Conservation (phyloP, 2,888 invertebrate species). For the Caenorhabditis becei region DNA sequence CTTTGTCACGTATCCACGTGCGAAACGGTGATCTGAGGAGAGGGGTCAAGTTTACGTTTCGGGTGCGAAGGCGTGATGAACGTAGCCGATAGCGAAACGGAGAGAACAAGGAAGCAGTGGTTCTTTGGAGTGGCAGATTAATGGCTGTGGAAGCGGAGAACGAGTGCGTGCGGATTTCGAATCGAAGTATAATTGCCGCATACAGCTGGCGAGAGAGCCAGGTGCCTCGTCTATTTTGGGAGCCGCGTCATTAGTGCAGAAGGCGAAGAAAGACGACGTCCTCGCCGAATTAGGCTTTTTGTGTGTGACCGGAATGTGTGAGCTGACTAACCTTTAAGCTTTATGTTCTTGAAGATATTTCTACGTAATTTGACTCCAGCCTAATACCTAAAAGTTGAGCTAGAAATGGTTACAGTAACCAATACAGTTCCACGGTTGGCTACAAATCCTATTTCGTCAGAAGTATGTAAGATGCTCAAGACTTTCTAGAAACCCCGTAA, state of each 20-base stretch:
- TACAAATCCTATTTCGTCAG: too few relatives aligned
- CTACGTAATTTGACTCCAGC: too few relatives aligned
- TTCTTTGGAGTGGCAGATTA: constrained; percentile 23
- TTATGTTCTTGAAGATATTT: background rate
- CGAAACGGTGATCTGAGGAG: constrained; percentile 7
- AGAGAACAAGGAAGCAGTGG: constrained; percentile 7
- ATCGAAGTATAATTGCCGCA: constrained; percentile 5
- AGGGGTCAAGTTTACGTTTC: constrained; percentile 40
- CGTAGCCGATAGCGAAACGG: background rate
- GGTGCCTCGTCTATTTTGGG: constrained; percentile 9
- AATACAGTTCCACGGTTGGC: too few relatives aligned
- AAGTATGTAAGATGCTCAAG: too few relatives aligned
- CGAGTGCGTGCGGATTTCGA: constrained; percentile 22
- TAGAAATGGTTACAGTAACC: too few relatives aligned
- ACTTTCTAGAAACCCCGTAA: too few relatives aligned
- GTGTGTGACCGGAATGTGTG: background rate
- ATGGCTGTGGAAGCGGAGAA: too few relatives aligned
- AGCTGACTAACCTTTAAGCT: background rate
- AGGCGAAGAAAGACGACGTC: background rate
- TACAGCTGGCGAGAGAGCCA: background rate
- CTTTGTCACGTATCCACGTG: constrained; percentile 49
- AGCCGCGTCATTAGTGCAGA: background rate
- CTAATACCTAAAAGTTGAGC: too few relatives aligned
- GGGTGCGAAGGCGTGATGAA: constrained; percentile 27
- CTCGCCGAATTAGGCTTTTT: background rate